These are phyloP conservation scores for Lepidocolaptes lacrymiger DNA, from an alignment of 2,797 vertebrate genomes.

Conservation along the genomic window DNA sequence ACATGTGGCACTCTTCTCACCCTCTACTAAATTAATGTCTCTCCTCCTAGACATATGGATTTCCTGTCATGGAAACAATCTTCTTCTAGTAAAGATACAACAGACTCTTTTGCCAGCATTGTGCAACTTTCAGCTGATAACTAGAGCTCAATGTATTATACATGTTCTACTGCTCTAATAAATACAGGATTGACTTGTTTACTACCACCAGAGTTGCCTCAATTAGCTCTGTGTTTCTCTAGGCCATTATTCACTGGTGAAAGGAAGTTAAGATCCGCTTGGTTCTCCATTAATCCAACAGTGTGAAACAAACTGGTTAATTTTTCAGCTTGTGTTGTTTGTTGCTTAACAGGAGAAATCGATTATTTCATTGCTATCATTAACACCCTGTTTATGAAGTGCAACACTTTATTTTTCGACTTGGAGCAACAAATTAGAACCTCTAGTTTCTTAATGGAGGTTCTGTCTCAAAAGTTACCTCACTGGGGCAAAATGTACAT, in stretches of 20 bases:
- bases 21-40: conserved; percentile 59
- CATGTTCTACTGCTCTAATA: conserved; percentile 69
- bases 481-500: not conserved
- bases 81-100: conserved; percentile 33
- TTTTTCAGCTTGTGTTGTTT: conserved; percentile 38
- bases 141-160: conserved; percentile 66
- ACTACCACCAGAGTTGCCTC: conserved; percentile 43
- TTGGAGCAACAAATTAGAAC: not conserved
- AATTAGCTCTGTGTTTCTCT: conserved; percentile 68
- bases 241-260: conserved; percentile 48
- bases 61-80: conserved; percentile 67
- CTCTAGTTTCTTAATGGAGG: not conserved
- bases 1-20: conserved; percentile 52
- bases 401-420: conserved; percentile 31
- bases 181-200: conserved; percentile 77
- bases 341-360: conserved; percentile 45
- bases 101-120: conserved; percentile 40
- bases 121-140: conserved; percentile 64
- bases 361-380: conserved; percentile 34
- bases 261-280: conserved; percentile 21
- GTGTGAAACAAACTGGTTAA: conserved; percentile 51
- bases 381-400: conserved; percentile 46
- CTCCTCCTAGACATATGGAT: conserved; percentile 55
- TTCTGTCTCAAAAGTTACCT: not conserved
- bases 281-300: conserved; percentile 45